Evolutionary conservation across 2,888 invertebrate genomes (phyloP), one percentile per base, ranked within the genome.

Genomic region (Acrocyrtus sp.): DNA sequence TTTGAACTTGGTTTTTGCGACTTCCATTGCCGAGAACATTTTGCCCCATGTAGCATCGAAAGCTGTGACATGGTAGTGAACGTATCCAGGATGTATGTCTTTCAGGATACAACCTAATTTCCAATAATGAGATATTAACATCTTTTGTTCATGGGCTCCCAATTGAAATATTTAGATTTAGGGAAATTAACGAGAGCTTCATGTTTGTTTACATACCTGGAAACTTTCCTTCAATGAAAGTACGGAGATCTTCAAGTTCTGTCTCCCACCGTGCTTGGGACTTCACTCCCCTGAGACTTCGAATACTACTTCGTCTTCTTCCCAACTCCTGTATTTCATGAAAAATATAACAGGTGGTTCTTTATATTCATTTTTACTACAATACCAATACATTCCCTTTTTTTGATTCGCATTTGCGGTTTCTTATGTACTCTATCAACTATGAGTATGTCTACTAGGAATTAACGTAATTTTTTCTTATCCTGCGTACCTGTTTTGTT

Each of bases 11-110:
- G 83, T 82, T 66, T 89, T 90, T 58, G 88, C 81, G 5, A 77
- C 65, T 58, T 81, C 81, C 81, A 81, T 80, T 22, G 72, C 77
- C n/a, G 89, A 88, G 83, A 93, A 93, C 83, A 93, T 88, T 57
- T 85, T 84, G 0, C 91, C 90, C 91, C 92, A 91, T 50, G 87
- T 87, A 73, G 89, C 82, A n/a, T 51, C 58, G 2, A 56, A 47
- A 41, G 83, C 82, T 27, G 82, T 83, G 39, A 87, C 81, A 45
- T 86, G 85, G 75, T 85, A 86, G 74, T 85, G 85, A n/a, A 86
- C 82, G 69, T 86, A 83, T 2, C 84, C 83, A 15, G 79, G 78
- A 67, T 81, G 81, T 41, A 78, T 43, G 48, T 81, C 81, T 54
- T 81, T 81, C 29, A 79, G 22, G 3, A 56, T 41, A 19, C 82